phyloP scores from a whole-genome alignment of 1,140 invertebrate species.

The Druon quercuslanigerum region DNA sequence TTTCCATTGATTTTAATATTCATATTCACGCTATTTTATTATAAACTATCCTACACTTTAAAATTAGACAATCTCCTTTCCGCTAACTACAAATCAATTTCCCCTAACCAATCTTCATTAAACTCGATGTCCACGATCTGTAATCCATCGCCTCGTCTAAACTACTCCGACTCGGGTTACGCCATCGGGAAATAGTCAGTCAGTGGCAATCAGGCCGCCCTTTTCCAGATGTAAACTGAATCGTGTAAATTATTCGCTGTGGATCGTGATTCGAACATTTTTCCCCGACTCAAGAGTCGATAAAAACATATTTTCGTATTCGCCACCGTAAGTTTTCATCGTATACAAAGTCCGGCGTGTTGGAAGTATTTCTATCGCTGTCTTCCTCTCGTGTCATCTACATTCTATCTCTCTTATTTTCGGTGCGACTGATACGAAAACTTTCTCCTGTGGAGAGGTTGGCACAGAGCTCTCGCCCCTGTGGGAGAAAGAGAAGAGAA shows the following conservation, averaged over 20 bases:
- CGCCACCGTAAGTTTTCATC: background rate
- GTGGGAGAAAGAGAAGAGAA: constrained; percentile 24
- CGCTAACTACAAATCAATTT: background rate
- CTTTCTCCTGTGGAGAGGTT: constrained; percentile 12
- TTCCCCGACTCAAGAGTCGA: background rate
- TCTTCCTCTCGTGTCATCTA: background rate
- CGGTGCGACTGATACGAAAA: constrained; percentile 20
- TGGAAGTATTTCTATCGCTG: background rate
- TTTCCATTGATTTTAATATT: no score
- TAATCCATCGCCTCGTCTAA: background rate
- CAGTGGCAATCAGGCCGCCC: background rate
- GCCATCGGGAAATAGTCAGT: background rate
- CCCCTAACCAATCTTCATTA: background rate
- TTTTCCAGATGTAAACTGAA: background rate
- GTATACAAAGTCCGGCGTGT: background rate
- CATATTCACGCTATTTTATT: no score
- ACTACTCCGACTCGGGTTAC: background rate
- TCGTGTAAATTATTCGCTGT: background rate
- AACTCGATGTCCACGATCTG: background rate
- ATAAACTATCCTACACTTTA: no score
- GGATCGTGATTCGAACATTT: background rate
- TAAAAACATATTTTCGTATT: constrained; percentile 20
- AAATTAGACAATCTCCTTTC: background rate
- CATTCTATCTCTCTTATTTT: background rate
- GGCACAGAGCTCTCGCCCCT: constrained; percentile 12